These are phyloP conservation scores for Oikopleura albicans DNA, from an alignment of 23 tunicate genomes.

Conservation along the genomic window DNA sequence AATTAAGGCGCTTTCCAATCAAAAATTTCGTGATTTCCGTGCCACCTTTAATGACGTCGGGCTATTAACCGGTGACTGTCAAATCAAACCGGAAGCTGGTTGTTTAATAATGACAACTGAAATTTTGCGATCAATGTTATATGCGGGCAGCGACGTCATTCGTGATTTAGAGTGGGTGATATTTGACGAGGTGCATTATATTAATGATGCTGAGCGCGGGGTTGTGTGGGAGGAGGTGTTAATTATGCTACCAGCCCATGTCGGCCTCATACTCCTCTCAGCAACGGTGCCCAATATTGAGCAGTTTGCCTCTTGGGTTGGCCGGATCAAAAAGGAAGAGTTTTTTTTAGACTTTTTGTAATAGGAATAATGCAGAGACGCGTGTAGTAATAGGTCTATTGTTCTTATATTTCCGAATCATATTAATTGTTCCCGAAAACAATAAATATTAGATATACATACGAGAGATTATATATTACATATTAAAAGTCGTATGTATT, in stretches of 20 bases:
- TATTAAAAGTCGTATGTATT: too few relatives aligned
- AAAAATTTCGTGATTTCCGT: slow-evolving; percentile 88
- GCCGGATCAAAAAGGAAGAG: too few relatives aligned
- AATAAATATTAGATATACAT: too few relatives aligned
- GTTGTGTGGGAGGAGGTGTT: slow-evolving; percentile 98
- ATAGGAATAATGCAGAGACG: too few relatives aligned
- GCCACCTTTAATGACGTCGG: slow-evolving; percentile 77
- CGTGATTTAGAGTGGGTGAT: slow-evolving; percentile 95
- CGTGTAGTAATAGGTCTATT: too few relatives aligned
- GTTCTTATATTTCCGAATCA: too few relatives aligned
- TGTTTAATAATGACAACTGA: slow-evolving; percentile 97
- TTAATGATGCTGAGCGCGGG: slow-evolving; percentile 89
- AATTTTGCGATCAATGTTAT: slow-evolving; percentile 83
- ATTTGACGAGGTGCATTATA: slow-evolving; percentile 96
- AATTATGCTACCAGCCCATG: slow-evolving; percentile 83
- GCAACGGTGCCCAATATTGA: slow-evolving; percentile 83
- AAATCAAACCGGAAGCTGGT: slow-evolving; percentile 69
- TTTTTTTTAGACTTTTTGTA: too few relatives aligned
- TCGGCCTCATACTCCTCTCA: slow-evolving; percentile 57
- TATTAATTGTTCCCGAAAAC: too few relatives aligned
- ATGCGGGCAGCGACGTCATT: slow-evolving; percentile 82
- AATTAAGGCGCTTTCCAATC: slow-evolving; percentile 66
- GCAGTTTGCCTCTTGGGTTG: slow-evolving; percentile 96
- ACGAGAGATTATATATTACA: too few relatives aligned
- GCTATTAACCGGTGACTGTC: slow-evolving; percentile 72